Conservation (phyloP, 2,113 vertebrate genomes). For the Picathartes gymnocephalus region DNA sequence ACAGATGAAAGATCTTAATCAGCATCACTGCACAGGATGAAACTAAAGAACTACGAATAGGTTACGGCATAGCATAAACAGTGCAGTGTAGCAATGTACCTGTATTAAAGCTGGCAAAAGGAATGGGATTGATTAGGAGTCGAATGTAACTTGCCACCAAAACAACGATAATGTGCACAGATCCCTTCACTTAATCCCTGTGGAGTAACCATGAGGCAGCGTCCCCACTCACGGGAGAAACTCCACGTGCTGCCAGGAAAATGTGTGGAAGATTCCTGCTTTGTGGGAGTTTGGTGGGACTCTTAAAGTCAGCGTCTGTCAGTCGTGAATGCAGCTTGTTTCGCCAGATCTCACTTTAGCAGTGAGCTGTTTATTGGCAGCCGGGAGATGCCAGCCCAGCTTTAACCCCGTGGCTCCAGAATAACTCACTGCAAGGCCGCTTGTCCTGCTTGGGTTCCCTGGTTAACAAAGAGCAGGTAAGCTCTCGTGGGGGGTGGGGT, state of each 20-base stretch:
- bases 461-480: fast-evolving
- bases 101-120: background rate
- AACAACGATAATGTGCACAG: background rate
- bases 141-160: background rate
- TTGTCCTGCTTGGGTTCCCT: background rate
- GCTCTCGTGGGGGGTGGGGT: background rate
- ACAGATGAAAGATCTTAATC: background rate
- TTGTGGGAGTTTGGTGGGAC: background rate
- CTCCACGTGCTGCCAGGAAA: background rate
- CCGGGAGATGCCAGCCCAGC: background rate
- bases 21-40: background rate
- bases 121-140: background rate
- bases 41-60: background rate
- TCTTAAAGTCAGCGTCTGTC: background rate
- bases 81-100: background rate
- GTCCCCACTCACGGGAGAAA: background rate
- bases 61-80: background rate
- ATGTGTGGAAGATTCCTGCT: background rate
- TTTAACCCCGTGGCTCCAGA: background rate
- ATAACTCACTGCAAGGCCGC: background rate
- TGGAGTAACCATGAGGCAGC: fast-evolving
- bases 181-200: background rate
- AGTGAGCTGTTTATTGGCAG: background rate
- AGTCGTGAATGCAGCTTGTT: fast-evolving
- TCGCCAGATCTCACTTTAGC: background rate